Base-by-base conservation (phyloP, 2,113 vertebrate genomes). In the Montifringilla adamsi region DNA sequence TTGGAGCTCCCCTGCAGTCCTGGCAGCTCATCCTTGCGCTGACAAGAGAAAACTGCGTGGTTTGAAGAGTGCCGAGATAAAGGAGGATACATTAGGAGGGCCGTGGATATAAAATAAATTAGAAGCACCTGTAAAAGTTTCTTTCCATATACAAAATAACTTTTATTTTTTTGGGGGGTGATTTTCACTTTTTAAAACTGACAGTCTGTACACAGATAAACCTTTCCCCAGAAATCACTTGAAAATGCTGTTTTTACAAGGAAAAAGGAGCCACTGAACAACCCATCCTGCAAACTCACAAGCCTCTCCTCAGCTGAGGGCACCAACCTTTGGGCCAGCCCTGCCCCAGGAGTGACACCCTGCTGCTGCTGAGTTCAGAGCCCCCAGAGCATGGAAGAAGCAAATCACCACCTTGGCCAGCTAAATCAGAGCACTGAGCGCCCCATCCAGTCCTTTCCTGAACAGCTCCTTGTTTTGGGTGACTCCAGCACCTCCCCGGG, bases 61-160 rank as follows among this genome's bases (percentile, higher is more conserved):
- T 41, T 59, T 63, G 50, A 63, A 94, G 52, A 94, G 37, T 62
- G 80, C 76, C 50, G 84, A 84, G 53, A 63, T 11, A 58, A 78
- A 49, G 76, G 78, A 80, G 49, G 81, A 96, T 95, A 89, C 69
- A 74, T 84, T 72, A 77, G 90, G 63, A 97, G 97, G 80, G 96
- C 94, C 97, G 97, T 89, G 95, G 97, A 97, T 90, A 98, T 95
- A 98, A 98, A 99, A 99, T 99, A 99, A 99, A 99, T 99, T 98
- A 98, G 98, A 98, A 98, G 97, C 95, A 97, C 98, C 96, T 96
- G 97, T 96, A 97, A 97, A 95, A 98, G 95, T 97, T 98, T 97
- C 89, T 98, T 98, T 98, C 98, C 97, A 98, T 98, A 98, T 98
- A 99, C 98, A 99, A 98, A 91, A 98, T 98, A 98, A 97, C 96